phyloP scores from a whole-genome alignment of 2,113 vertebrate genomes.

The Anoura caudifer region DNA sequence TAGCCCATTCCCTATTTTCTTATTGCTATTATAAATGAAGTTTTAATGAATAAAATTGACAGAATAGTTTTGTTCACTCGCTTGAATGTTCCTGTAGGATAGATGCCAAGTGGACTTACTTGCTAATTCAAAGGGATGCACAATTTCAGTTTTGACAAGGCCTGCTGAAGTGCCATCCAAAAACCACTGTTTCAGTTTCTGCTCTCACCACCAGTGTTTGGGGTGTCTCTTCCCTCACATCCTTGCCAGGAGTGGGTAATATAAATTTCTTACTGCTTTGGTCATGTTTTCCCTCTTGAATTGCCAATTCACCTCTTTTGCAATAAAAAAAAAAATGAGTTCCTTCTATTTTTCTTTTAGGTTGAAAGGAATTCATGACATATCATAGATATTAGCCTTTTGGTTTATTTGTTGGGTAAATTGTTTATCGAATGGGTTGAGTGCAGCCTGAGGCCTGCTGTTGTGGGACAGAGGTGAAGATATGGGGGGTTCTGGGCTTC shows the following conservation, averaged over 20 bases:
- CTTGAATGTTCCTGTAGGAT: neutral
- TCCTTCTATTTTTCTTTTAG: neutral
- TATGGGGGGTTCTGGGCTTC: neutral
- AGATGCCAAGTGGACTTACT: neutral
- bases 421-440: neutral
- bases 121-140: neutral
- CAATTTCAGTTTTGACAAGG: neutral
- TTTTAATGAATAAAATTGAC: neutral
- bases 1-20: neutral
- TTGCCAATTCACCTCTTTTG: neutral
- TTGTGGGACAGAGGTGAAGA: neutral
- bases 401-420: neutral
- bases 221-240: neutral
- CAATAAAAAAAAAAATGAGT: neutral
- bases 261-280: neutral
- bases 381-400: neutral
- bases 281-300: neutral
- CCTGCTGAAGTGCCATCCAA: too few relatives aligned
- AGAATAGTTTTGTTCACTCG: neutral
- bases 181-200: neutral
- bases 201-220: neutral
- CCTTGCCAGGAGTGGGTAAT: neutral
- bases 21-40: neutral
- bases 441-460: neutral
- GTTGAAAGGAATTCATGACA: neutral